Percentiles rank a stretch among this genome's conserved stretches.
Evolutionary conservation across 53 echinoderm and acorn worm species (phyloP).

Genomic region (Astropecten irregularis): DNA sequence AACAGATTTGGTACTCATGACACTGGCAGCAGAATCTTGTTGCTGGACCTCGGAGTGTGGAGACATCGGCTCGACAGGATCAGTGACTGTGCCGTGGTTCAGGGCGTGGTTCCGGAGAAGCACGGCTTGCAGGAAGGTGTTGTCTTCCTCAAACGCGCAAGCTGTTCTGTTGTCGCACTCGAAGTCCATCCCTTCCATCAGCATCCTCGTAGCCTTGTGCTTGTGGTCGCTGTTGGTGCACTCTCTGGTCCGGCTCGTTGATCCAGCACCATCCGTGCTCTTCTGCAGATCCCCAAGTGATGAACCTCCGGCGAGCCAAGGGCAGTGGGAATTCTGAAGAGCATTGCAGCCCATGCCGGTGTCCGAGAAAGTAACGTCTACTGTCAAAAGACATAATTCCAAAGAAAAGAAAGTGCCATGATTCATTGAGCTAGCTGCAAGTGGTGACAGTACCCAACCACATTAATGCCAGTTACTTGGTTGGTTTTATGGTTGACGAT

Average conservation of each 20-base stretch:
- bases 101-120: conserved; percentile 41
- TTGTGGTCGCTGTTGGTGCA: neutral
- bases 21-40: neutral
- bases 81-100: conserved; percentile 16
- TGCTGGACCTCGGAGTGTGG: neutral
- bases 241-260: no score
- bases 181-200: conserved; percentile 40
- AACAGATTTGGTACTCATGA: no score
- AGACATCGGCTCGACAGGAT: neutral
- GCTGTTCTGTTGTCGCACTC: conserved; percentile 29
- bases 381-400: no score
- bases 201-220: neutral
- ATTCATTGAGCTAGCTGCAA: no score
- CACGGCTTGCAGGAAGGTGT: conserved; percentile 14
- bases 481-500: no score
- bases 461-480: no score
- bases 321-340: conserved; percentile 5
- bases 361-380: no score
- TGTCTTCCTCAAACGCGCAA: conserved; percentile 19
- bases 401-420: no score
- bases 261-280: no score
- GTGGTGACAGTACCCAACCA: no score
- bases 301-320: conserved; percentile 2
- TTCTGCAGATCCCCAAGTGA: no score
- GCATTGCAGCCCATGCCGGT: neutral